Base-by-base conservation (phyloP, 2,888 invertebrate genomes). In the Escarpia spicata region DNA sequence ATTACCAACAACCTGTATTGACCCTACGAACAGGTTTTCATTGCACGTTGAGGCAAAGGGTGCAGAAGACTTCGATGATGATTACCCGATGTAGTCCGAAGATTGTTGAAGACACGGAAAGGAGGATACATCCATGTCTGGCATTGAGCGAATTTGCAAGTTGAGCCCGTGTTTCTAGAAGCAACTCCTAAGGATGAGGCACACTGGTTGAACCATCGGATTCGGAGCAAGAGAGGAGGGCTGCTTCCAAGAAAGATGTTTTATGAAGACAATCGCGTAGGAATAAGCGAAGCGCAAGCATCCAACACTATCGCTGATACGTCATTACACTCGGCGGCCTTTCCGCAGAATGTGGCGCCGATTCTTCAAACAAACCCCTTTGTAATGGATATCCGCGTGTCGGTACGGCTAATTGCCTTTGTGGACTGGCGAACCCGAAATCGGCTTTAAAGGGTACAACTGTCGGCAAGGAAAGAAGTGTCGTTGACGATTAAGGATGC, bases 221-320 rank as follows among this genome's bases (percentile, higher is more conserved):
- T 26, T 26, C 4, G 26, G 19, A 19, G 19, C 75, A 6, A 75
- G 10, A 52, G 9, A 52, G 9, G 52, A 37, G 52, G 12, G 9
- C 52, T 52, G 52, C 52, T 75, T 75, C 75, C 75, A 75, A 75
- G 75, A 75, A 75, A 75, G 75, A 75, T n/a, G 75, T 75, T 75
- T 75, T 75, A 75, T 26, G 75, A 75, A 75, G 75, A 75, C 75
- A 75, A 75, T 75, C 75, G 75, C 75, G 19, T 75, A 75, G 26
- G 75, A 75, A 75, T 26, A 75, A 75, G 75, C 75, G 75, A 75
- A 75, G 75, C 75, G 75, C 75, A 75, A 75, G 19, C 26, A 26
- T 75, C 75, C 75, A 75, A 75, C 75, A 75, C 3, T 75, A 75
- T 75, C 75, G 75, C 2, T 75, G 75, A 75, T 52, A 52, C n/a